phyloP scores from a whole-genome alignment of 1,140 invertebrate species.

The Macrocentrus cingulum region DNA sequence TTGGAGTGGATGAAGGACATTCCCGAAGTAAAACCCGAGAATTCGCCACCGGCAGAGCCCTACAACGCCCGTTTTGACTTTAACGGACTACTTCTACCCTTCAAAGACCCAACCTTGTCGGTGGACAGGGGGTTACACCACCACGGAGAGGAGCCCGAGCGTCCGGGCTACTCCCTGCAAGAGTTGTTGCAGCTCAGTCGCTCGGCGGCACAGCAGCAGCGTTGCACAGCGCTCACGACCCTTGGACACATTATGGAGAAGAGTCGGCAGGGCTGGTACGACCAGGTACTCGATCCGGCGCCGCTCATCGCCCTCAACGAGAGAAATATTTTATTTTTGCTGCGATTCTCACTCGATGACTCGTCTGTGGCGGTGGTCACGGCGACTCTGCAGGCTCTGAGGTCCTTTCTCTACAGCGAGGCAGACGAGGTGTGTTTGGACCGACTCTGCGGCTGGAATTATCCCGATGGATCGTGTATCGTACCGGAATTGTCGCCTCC shows the following conservation, averaged over 20 bases:
- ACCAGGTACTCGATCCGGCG: slow-evolving; percentile 62
- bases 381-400: slow-evolving; percentile 71
- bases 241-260: slow-evolving; percentile 78
- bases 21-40: slow-evolving; percentile 45
- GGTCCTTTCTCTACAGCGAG: slow-evolving; percentile 72
- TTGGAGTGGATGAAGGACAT: slow-evolving; percentile 81
- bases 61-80: slow-evolving; percentile 74
- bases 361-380: slow-evolving; percentile 72
- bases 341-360: slow-evolving; percentile 86
- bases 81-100: slow-evolving; percentile 68
- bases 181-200: slow-evolving; percentile 79
- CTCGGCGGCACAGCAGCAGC: slow-evolving; percentile 74
- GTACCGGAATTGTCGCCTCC: slow-evolving; percentile 64
- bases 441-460: slow-evolving; percentile 68
- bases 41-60: slow-evolving; percentile 54
- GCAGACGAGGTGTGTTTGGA: slow-evolving; percentile 78
- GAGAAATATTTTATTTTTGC: slow-evolving; percentile 72
- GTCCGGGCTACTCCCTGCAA: slow-evolving; percentile 85
- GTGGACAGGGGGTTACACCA: slow-evolving; percentile 76
- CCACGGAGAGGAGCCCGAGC: slow-evolving; percentile 87
- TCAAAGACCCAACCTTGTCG: slow-evolving; percentile 64
- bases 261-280: slow-evolving; percentile 72
- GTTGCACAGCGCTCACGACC: slow-evolving; percentile 74
- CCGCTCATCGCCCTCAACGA: slow-evolving; percentile 62
- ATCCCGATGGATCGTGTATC: slow-evolving; percentile 43